Conservation (phyloP, 2,113 vertebrate genomes). For the Lipophrys pholis region DNA sequence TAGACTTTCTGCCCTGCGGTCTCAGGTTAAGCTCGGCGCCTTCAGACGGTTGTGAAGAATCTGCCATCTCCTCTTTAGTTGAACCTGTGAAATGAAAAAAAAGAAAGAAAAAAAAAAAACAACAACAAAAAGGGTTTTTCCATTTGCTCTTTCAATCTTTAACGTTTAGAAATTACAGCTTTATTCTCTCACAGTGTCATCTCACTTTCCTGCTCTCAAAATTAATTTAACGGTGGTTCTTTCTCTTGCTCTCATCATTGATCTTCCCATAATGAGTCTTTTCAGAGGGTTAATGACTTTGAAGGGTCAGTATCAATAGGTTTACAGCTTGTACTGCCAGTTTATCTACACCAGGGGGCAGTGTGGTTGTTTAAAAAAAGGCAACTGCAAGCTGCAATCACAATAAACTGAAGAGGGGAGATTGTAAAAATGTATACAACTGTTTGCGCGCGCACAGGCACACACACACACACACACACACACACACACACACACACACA, state of each 20-base stretch:
- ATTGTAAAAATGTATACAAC: background rate
- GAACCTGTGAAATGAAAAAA: constrained; percentile 68
- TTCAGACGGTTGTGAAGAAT: constrained; percentile 74
- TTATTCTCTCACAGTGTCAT: no score
- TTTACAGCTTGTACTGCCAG: constrained; percentile 22
- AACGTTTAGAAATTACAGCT: no score
- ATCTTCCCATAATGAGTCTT: no score
- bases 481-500: background rate
- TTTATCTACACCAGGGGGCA: constrained; percentile 71
- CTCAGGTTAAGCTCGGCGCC: constrained; percentile 76
- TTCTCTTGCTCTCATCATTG: no score
- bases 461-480: background rate
- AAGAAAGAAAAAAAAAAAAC: background rate
- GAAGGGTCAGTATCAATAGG: no score
- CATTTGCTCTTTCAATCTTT: no score
- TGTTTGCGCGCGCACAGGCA: background rate
- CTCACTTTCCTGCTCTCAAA: no score
- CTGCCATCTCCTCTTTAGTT: constrained; percentile 78
- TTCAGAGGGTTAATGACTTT: no score
- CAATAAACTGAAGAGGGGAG: background rate
- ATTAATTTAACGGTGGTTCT: no score
- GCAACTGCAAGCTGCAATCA: background rate
- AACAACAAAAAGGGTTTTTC: background rate
- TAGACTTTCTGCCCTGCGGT: constrained; percentile 79
- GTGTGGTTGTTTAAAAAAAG: constrained; percentile 19